Evolutionary conservation across 2,888 invertebrate genomes (phyloP), one percentile per base, ranked within the genome.

Genomic region (Gymnoscelis rufifasciata): DNA sequence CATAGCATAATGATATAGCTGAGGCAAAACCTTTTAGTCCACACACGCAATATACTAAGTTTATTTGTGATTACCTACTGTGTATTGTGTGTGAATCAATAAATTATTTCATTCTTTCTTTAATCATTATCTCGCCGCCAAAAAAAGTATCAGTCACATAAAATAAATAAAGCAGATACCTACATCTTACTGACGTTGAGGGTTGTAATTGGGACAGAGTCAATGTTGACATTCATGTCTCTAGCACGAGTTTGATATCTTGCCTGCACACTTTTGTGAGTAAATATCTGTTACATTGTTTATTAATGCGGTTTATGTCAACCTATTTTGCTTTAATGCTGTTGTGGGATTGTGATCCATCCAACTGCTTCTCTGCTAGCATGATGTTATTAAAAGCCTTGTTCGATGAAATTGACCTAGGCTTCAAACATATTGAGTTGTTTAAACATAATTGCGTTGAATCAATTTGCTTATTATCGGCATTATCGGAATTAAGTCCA

Each of bases 141-240:
- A n/a, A n/a, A n/a, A n/a, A n/a, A 28, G 30, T 13, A 24, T 12
- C 39, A 27, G 14, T 26, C 30, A 2, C 40, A 39, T 40, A 43
- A 31, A 37, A 48, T 43, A 48, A 43, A 48, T 47, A 43, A 47
- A 29, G 38, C 35, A 35, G 11, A 43, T 36, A 30, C n/a, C n/a
- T n/a, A n/a, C n/a, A n/a, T n/a, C n/a, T 30, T 43, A 48, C 36
- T 38, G n/a, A n/a, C n/a, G n/a, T 39, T 10, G 36, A 43, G 40
- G 43, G 43, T 40, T n/a, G 43, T 15, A 38, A n/a, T n/a, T n/a
- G n/a, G 28, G 19, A 26, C 39, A 39, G 43, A 47, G 43, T 48
- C 2, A 23, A 11, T 23, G 19, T 19, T 48, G 36, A 37, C 40
- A 27, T 43, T 37, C 30, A 13, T 47, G 31, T 38, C 26, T 19